These are phyloP conservation scores for Lasioglossum malachurum DNA, from an alignment of 2,888 invertebrate genomes.

Conservation along the genomic window DNA sequence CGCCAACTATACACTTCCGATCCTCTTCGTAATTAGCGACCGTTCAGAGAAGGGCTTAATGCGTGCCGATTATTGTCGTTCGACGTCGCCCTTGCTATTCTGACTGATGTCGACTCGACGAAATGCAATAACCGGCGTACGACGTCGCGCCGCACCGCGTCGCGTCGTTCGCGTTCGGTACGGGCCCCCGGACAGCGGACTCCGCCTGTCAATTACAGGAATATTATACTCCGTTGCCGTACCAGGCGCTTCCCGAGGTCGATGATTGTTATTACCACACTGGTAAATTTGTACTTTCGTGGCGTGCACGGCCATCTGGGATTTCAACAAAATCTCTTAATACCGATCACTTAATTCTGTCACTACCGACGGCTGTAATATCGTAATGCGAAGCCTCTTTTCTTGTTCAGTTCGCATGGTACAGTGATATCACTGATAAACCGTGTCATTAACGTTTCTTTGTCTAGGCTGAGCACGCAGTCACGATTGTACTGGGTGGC, in stretches of 20 bases:
- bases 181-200: background rate
- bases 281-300: conserved; percentile 39
- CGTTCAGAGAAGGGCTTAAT: conserved; percentile 51
- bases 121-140: conserved; percentile 19
- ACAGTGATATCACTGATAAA: background rate
- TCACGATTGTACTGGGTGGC: too few species aligned
- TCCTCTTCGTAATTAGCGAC: conserved; percentile 74
- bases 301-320: conserved; percentile 19
- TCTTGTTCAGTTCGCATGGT: background rate
- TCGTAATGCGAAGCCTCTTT: background rate
- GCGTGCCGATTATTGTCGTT: conserved; percentile 55
- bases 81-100: conserved; percentile 15
- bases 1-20: conserved; percentile 74
- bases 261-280: conserved; percentile 48
- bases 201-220: conserved; percentile 53
- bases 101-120: background rate
- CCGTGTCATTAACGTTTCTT: background rate
- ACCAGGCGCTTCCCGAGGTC: conserved; percentile 16
- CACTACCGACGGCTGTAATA: conserved; percentile 19
- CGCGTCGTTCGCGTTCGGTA: background rate
- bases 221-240: conserved; percentile 27
- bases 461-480: too few species aligned
- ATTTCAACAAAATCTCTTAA: conserved; percentile 36
- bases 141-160: background rate
- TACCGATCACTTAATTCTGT: conserved; percentile 42